These are phyloP conservation scores for Thaleichthys pacificus DNA, from an alignment of 2,797 vertebrate genomes.

Conservation along the genomic window DNA sequence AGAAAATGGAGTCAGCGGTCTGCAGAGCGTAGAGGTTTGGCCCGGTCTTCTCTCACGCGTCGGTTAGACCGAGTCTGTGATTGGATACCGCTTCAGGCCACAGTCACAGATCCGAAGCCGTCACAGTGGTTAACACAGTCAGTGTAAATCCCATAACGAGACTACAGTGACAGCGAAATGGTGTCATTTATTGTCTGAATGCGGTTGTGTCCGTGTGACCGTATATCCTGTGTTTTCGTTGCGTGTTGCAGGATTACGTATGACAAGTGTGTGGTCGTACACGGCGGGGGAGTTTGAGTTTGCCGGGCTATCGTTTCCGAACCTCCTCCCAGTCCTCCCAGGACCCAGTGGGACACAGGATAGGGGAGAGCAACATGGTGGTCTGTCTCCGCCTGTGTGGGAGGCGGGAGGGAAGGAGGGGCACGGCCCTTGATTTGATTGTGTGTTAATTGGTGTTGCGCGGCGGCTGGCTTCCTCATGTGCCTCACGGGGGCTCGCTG, in stretches of 20 bases:
- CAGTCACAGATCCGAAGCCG: conserved; percentile 33
- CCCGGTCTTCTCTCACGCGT: not conserved
- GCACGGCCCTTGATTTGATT: conserved; percentile 39
- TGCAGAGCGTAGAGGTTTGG: conserved; percentile 10
- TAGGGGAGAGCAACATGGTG: not conserved
- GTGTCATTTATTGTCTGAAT: conserved; percentile 10
- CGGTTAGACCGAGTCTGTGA: not conserved
- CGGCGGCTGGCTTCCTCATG: conserved; percentile 54
- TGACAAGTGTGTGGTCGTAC: not conserved
- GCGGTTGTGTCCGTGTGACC: not conserved
- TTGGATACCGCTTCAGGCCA: conserved; percentile 4
- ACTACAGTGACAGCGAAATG: conserved; percentile 34
- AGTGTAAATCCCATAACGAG: conserved; percentile 34
- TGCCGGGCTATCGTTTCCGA: conserved; percentile 1
- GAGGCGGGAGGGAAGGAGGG: conserved; percentile 37
- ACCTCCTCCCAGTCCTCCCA: conserved; percentile 12
- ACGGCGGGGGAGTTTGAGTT: not conserved
- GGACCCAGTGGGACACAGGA: not conserved
- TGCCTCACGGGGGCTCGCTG: conserved; percentile 26
- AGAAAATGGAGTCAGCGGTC: not conserved
- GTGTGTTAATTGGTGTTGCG: conserved; percentile 52
- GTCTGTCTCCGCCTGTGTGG: conserved; percentile 23
- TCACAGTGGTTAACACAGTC: conserved; percentile 32
- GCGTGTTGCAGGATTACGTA: not conserved
- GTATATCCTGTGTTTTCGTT: not conserved